A percentile compares a stretch with the other conserved stretches of the same genome.
Evolutionary conservation across 2,888 invertebrate genomes (phyloP).

Genomic region (Morpho achilles): DNA sequence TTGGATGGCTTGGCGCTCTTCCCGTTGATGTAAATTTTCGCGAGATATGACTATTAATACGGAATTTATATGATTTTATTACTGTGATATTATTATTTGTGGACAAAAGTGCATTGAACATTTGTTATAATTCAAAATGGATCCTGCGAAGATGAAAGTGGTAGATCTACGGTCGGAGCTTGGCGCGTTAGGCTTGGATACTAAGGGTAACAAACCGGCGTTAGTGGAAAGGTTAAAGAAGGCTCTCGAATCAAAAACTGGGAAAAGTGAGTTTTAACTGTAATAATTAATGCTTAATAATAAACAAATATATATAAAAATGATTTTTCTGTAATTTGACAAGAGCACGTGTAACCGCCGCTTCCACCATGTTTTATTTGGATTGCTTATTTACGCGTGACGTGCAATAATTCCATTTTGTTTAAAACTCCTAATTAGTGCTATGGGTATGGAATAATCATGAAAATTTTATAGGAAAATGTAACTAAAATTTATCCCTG

Average conservation of each 20-base stretch:
- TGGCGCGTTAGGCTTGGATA: conserved; percentile 91
- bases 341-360: conserved; percentile 31
- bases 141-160: conserved; percentile 94
- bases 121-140: conserved; percentile 66
- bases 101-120: conserved; percentile 27
- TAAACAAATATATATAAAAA: conserved; percentile 1
- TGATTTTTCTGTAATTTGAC: conserved; percentile 11
- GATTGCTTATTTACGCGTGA: conserved; percentile 23
- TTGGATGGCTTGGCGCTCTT: conserved; percentile 62
- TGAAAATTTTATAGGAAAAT: conserved; percentile 1
- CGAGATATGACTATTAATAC: conserved; percentile 54
- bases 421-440: background rate
- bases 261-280: conserved; percentile 56
- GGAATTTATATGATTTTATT: conserved; percentile 33
- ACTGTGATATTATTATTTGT: conserved; percentile 35
- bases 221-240: conserved; percentile 93
- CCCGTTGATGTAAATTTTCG: conserved; percentile 39
- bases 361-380: conserved; percentile 33
- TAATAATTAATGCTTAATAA: background rate
- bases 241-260: conserved; percentile 85
- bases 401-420: conserved; percentile 12
- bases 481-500: background rate
- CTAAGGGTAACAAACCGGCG: conserved; percentile 95
- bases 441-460: background rate
- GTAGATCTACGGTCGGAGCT: conserved; percentile 94